phyloP scores from a whole-genome alignment of 1,140 invertebrate genomes.

The Hycleus cichorii region DNA sequence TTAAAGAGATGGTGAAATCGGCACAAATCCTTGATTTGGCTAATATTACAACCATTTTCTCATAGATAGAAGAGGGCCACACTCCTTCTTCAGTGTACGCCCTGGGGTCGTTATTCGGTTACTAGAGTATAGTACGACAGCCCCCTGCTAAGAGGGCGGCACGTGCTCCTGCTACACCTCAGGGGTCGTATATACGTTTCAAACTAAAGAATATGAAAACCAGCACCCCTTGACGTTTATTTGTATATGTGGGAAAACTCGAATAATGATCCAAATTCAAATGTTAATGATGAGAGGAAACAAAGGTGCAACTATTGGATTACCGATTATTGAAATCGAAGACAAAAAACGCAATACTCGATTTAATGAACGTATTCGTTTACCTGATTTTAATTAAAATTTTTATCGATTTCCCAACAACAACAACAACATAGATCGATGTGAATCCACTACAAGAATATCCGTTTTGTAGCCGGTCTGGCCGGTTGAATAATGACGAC shows the following conservation, averaged over 20 bases:
- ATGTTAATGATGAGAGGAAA: not conserved
- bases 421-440: too few relatives aligned
- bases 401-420: too few relatives aligned
- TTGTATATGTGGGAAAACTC: not conserved
- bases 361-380: too few relatives aligned
- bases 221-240: not conserved
- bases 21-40: constrained; percentile 14
- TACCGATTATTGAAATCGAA: too few relatives aligned
- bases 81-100: too few relatives aligned
- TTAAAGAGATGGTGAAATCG: not conserved
- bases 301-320: too few relatives aligned
- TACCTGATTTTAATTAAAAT: too few relatives aligned
- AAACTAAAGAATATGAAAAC: not conserved
- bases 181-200: not conserved
- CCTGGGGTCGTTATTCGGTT: not conserved
- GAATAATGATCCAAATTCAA: not conserved
- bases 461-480: too few relatives aligned
- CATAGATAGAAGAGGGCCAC: not conserved
- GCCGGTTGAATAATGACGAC: too few relatives aligned
- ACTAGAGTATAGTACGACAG: not conserved
- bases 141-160: constrained; percentile 12
- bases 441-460: too few relatives aligned
- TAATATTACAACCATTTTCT: constrained; percentile 12
- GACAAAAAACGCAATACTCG: too few relatives aligned
- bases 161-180: constrained; percentile 8